Conservation (phyloP, 2,888 invertebrate genomes). For the Cheilosia pagana region DNA sequence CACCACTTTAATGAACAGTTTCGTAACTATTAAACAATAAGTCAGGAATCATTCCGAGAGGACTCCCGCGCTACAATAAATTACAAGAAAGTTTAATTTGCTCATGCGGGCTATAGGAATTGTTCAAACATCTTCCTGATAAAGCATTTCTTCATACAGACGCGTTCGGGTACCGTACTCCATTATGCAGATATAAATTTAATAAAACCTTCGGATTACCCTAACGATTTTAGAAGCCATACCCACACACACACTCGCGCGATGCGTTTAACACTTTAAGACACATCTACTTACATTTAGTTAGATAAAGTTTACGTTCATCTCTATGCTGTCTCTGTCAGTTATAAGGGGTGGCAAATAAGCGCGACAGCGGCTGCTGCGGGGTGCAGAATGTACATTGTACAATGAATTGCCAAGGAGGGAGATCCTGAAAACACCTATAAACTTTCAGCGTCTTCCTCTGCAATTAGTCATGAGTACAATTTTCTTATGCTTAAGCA, state of each 20-base stretch:
- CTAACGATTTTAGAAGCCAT: slow-evolving; percentile 44
- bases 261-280: slow-evolving; percentile 60
- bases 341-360: slow-evolving; percentile 27
- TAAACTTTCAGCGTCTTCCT: slow-evolving; percentile 50
- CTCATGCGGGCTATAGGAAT: slow-evolving; percentile 57
- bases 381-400: slow-evolving; percentile 13
- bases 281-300: slow-evolving; percentile 53
- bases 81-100: slow-evolving; percentile 59
- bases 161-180: background rate
- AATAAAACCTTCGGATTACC: slow-evolving; percentile 61
- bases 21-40: slow-evolving; percentile 42
- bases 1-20: slow-evolving; percentile 44
- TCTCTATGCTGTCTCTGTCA: slow-evolving; percentile 59
- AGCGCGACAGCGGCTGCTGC: background rate
- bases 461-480: slow-evolving; percentile 64
- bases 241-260: background rate
- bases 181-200: slow-evolving; percentile 55
- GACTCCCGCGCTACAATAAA: slow-evolving; percentile 62
- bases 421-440: slow-evolving; percentile 50
- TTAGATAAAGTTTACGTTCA: slow-evolving; percentile 65
- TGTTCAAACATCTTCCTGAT: slow-evolving; percentile 59
- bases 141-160: slow-evolving; percentile 47
- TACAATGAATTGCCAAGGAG: slow-evolving; percentile 44
- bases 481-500: slow-evolving; percentile 60
- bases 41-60: slow-evolving; percentile 55